A percentile compares a stretch with the other conserved stretches of the same genome.
These are phyloP conservation scores for Enteromius radiatus DNA, from an alignment of 2,797 vertebrate species.

Conservation along the genomic window DNA sequence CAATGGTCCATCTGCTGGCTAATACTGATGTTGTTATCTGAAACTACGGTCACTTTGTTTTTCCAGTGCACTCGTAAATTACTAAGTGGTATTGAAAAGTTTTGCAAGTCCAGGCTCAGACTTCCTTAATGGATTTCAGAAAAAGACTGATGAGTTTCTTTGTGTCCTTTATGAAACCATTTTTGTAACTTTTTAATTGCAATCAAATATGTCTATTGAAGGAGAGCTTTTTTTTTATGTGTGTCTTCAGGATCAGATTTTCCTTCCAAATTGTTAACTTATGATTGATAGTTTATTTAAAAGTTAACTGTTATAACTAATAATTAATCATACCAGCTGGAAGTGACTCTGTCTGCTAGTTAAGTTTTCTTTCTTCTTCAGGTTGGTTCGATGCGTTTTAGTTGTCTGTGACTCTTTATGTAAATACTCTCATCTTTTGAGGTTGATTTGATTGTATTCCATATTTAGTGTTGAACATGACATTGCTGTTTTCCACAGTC, in stretches of 20 bases:
- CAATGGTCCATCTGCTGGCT: neutral
- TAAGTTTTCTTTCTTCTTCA: neutral
- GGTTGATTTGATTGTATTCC: neutral
- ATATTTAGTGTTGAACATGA: neutral
- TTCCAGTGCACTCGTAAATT: neutral
- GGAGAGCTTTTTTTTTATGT: neutral
- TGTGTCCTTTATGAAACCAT: neutral
- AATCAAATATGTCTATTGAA: neutral
- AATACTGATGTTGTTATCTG: slow-evolving; percentile 5
- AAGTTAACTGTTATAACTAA: neutral
- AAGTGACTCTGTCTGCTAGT: neutral
- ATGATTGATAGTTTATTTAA: neutral
- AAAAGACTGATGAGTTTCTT: neutral
- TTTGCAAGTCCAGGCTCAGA: neutral
- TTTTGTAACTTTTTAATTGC: neutral
- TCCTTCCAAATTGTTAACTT: slow-evolving; percentile 3
- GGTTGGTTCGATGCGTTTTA: neutral
- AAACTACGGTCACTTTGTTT: neutral
- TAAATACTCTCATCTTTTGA: neutral
- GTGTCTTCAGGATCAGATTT: neutral
- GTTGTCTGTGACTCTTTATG: neutral
- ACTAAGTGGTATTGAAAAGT: neutral
- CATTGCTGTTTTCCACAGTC: neutral
- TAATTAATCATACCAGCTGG: neutral
- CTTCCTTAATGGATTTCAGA: neutral